A percentile compares a stretch with the other conserved stretches of the same genome.
phyloP scores from a whole-genome alignment of 2,888 invertebrate species.

The Acleris emargana region DNA sequence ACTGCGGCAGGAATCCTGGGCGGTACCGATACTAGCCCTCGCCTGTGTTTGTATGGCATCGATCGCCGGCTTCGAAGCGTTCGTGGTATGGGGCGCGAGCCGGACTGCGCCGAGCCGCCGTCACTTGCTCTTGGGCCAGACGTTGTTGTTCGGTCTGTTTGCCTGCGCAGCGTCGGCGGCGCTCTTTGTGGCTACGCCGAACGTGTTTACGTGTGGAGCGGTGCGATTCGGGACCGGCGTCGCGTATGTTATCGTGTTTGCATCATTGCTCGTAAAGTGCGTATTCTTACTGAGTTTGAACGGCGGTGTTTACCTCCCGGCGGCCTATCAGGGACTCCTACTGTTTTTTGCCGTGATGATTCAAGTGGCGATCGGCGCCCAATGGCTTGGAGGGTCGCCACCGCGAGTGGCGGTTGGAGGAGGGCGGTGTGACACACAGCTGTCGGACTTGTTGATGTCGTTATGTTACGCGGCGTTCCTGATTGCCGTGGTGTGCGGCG shows the following conservation, averaged over 20 bases:
- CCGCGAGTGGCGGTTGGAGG: conserved; percentile 74
- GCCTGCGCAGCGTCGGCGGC: conserved; percentile 91
- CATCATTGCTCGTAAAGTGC: conserved; percentile 95
- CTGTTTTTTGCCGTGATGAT: conserved; percentile 96
- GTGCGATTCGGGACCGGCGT: conserved; percentile 92
- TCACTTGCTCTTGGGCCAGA: conserved; percentile 94
- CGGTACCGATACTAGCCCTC: conserved; percentile 93
- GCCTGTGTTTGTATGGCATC: conserved; percentile 93
- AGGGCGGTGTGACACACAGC: conserved; percentile 85
- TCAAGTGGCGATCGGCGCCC: conserved; percentile 92
- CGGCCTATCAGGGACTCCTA: conserved; percentile 95
- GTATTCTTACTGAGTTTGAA: conserved; percentile 96
- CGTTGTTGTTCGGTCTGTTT: conserved; percentile 92
- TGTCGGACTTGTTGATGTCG: conserved; percentile 89
- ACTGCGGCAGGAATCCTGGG: conserved; percentile 92
- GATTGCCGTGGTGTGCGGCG: conserved; percentile 91
- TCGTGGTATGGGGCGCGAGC: conserved; percentile 92
- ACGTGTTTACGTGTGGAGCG: conserved; percentile 91
- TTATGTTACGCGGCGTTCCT: conserved; percentile 93
- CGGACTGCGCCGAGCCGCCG: conserved; percentile 92
- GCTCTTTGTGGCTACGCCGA: conserved; percentile 90
- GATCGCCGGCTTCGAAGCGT: conserved; percentile 94
- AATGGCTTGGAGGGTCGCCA: conserved; percentile 93
- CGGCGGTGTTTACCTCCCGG: conserved; percentile 95
- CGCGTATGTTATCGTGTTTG: conserved; percentile 93